A percentile compares a stretch with the other conserved stretches of the same genome.
Conservation (phyloP, 1,140 invertebrate genomes). For the Drosophila dunni region DNA sequence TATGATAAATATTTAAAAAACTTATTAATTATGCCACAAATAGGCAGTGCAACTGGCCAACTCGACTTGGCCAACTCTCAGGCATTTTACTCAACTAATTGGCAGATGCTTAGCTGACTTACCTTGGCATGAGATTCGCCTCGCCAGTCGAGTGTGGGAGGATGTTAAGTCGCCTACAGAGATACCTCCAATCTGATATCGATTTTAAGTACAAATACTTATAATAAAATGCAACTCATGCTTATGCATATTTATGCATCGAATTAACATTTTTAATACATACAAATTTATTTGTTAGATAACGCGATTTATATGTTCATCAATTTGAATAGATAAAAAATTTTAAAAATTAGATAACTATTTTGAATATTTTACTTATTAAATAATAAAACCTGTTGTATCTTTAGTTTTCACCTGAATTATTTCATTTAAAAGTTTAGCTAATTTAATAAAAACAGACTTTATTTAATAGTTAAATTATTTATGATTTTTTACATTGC, state of each 20-base stretch:
- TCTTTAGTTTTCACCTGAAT: no score
- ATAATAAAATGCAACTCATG: constrained; percentile 22
- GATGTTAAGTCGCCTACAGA: constrained; percentile 15
- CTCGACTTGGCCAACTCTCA: constrained; percentile 12
- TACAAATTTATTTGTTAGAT: no score
- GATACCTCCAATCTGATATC: constrained; percentile 23
- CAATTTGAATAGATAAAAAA: constrained; percentile 2
- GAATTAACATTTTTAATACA: not conserved
- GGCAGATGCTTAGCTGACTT: constrained; percentile 32
- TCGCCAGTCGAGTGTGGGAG: constrained; percentile 27
- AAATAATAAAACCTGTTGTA: not conserved
- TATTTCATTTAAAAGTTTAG: no score
- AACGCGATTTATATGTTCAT: not conserved
- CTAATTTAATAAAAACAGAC: no score
- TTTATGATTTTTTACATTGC: no score
- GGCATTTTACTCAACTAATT: constrained; percentile 55
- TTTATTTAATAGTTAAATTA: no score
- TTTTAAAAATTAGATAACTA: not conserved
- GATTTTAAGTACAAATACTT: constrained; percentile 22
- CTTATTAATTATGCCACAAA: constrained; percentile 82
- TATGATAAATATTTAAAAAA: constrained; percentile 79
- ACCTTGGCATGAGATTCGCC: constrained; percentile 13
- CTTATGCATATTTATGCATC: constrained; percentile 44
- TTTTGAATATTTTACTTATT: not conserved
- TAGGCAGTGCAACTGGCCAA: constrained; percentile 45